Evolutionary conservation across 2,113 vertebrate genomes (phyloP).

Genomic region (Sinocyclocheilus anophthalmus): DNA sequence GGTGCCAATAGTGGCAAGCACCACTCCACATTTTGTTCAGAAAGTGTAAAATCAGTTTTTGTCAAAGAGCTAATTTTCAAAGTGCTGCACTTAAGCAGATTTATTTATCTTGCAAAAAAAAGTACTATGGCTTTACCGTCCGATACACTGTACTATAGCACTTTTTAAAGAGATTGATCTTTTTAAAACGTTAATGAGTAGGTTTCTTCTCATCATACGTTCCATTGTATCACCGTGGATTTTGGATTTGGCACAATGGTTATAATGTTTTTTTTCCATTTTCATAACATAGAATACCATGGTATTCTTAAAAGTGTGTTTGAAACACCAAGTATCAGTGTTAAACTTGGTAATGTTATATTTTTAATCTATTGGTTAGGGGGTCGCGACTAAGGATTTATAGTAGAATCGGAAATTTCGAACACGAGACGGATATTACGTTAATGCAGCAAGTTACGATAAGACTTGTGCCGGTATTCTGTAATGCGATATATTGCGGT

Average conservation of each 20-base stretch:
- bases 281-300: slow-evolving; percentile 1
- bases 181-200: not conserved
- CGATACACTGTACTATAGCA: not conserved
- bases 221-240: not conserved
- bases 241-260: not conserved
- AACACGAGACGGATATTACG: too few species aligned
- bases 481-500: too few species aligned
- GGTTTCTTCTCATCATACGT: not conserved
- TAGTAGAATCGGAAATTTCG: too few species aligned
- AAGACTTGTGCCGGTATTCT: too few species aligned
- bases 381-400: too few species aligned
- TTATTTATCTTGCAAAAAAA: slow-evolving; percentile 14
- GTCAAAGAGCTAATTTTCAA: not conserved
- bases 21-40: not conserved
- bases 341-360: not conserved
- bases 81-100: not conserved
- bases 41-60: not conserved
- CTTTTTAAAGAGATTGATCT: not conserved
- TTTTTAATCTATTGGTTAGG: not conserved
- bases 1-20: not conserved
- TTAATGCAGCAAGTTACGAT: too few species aligned
- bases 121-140: not conserved
- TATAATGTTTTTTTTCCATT: not conserved
- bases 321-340: not conserved
- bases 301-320: not conserved